Conservation (phyloP, 2,888 invertebrate species). For the Ophonus ardosiacus region DNA sequence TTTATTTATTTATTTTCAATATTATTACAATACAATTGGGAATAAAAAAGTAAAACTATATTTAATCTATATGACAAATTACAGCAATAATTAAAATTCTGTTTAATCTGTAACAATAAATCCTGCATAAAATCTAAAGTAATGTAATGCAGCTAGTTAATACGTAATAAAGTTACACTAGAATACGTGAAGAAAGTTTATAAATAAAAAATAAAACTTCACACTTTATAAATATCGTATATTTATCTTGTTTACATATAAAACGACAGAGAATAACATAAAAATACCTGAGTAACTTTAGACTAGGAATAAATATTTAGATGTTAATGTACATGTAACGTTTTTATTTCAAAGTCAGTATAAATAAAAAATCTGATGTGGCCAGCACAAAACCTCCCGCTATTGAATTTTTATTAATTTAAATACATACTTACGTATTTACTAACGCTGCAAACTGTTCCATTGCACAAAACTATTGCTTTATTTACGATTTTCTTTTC, state of each 20-base stretch:
- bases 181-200: not conserved
- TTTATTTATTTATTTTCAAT: not conserved
- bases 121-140: not conserved
- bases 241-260: constrained; percentile 1
- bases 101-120: constrained; percentile 11
- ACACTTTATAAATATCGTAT: not conserved
- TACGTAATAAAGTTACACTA: not conserved
- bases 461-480: too few relatives aligned
- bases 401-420: too few relatives aligned
- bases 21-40: not conserved
- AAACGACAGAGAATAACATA: not conserved
- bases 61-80: not conserved
- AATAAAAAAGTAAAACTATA: not conserved
- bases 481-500: too few relatives aligned
- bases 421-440: too few relatives aligned
- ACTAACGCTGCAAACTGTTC: too few relatives aligned
- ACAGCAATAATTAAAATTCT: not conserved
- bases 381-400: too few relatives aligned
- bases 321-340: not conserved
- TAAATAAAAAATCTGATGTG: too few relatives aligned
- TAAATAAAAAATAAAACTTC: constrained; percentile 5
- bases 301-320: not conserved
- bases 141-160: not conserved
- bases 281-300: not conserved
- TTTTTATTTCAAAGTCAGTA: not conserved